Conservation (phyloP, 2,113 vertebrate species). For the Lanius collurio region DNA sequence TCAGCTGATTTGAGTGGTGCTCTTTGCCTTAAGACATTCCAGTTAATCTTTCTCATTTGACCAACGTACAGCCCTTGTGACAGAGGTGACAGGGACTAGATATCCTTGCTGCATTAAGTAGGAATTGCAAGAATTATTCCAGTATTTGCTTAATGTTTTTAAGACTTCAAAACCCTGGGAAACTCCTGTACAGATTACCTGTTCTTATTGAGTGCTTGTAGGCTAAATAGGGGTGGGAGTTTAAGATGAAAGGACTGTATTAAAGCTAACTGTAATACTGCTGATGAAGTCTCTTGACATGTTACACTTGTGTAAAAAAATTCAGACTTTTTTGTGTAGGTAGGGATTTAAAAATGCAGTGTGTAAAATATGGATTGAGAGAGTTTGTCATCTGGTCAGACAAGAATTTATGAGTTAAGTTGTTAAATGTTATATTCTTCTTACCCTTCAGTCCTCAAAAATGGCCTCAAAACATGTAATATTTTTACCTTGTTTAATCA, state of each 20-base stretch:
- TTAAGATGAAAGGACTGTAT: background rate
- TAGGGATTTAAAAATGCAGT: background rate
- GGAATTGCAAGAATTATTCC: background rate
- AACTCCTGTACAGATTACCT: background rate
- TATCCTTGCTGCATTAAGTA: background rate
- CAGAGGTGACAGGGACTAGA: background rate
- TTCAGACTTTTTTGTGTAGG: background rate
- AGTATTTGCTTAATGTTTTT: background rate
- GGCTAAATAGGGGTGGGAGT: background rate
- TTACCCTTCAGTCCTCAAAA: background rate
- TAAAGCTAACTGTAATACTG: background rate
- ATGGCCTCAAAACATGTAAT: background rate
- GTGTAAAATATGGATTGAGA: rapidly evolving
- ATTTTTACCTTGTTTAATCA: background rate
- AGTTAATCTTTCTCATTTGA: background rate
- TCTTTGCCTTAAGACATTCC: background rate
- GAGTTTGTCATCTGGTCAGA: background rate
- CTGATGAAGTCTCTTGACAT: background rate
- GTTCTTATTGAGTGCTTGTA: background rate
- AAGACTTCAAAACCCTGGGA: background rate
- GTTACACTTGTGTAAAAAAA: background rate
- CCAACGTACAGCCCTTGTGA: background rate
- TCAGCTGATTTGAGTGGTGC: background rate
- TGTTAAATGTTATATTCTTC: background rate
- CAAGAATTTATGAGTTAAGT: background rate